Percentiles rank a stretch among this genome's conserved stretches.
Conservation (phyloP, 2,797 vertebrate species). For the Lithobates sylvaticus region DNA sequence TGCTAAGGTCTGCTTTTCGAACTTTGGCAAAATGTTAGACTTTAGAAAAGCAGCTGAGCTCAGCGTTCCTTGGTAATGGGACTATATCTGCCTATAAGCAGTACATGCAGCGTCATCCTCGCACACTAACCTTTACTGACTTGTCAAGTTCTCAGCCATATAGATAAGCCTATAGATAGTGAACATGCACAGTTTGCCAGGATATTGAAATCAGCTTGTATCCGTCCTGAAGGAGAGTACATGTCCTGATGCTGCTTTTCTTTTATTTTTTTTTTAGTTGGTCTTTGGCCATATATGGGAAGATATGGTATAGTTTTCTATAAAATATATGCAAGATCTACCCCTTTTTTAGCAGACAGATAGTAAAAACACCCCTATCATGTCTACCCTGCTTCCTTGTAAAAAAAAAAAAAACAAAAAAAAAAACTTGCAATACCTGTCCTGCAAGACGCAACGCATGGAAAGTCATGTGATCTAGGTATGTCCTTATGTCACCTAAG, state of each 20-base stretch:
- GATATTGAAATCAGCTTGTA: not conserved
- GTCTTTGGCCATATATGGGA: not conserved
- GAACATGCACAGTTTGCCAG: not conserved
- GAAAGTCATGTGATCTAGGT: too few species aligned
- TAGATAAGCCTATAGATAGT: constrained; percentile 11
- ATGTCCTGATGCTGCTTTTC: not conserved
- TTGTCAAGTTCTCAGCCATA: constrained; percentile 1
- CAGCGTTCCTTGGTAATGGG: not conserved
- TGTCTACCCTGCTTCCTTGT: not conserved
- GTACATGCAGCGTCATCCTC: constrained; percentile 30
- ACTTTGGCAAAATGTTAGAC: not conserved
- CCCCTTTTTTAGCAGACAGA: too few species aligned
- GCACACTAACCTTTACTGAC: not conserved
- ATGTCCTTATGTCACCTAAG: too few species aligned
- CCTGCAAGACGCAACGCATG: too few species aligned
- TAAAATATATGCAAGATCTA: too few species aligned
- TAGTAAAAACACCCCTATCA: not conserved
- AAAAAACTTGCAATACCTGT: too few species aligned
- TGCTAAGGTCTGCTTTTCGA: not conserved
- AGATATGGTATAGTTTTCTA: not conserved
- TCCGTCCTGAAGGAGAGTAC: too few species aligned
- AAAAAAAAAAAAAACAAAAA: too few species aligned
- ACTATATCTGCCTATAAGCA: constrained; percentile 8
- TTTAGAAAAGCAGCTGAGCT: not conserved
- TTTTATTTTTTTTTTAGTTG: not conserved